Percentiles rank a stretch among this genome's conserved stretches.
These are phyloP conservation scores for Glyptemys insculpta DNA, from an alignment of 2,797 vertebrate genomes.

Conservation along the genomic window DNA sequence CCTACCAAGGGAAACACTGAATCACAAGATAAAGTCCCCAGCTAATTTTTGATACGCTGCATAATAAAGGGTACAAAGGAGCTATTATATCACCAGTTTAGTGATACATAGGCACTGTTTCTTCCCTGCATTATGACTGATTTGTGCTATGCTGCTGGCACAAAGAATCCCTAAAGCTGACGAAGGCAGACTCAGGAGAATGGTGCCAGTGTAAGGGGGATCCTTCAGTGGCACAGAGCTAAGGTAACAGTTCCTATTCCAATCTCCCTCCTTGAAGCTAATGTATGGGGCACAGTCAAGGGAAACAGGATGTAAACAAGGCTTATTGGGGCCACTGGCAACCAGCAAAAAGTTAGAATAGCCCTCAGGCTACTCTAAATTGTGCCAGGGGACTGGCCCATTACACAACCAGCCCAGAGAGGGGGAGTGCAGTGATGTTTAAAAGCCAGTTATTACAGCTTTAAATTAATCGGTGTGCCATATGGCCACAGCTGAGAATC, in stretches of 20 bases:
- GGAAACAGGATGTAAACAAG: neutral
- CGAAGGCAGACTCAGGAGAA: neutral
- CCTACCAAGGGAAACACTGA: neutral
- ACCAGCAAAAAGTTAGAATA: neutral
- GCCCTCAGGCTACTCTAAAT: neutral
- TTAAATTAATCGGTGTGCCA: neutral
- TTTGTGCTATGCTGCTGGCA: neutral
- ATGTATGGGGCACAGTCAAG: neutral
- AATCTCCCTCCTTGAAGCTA: neutral
- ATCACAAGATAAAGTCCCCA: neutral
- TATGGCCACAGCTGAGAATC: neutral
- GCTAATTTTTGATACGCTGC: neutral
- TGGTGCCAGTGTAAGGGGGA: neutral
- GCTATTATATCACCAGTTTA: neutral
- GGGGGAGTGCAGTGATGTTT: neutral
- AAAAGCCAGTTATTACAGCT: neutral
- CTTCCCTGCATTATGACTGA: neutral
- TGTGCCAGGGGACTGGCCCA: neutral
- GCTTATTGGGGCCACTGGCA: neutral
- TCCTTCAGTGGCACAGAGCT: neutral
- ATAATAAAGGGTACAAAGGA: neutral
- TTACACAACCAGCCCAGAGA: neutral
- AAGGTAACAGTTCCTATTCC: neutral
- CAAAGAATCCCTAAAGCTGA: neutral
- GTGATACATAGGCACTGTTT: neutral